Evolutionary conservation across 2,113 vertebrate species (phyloP), one percentile per base, ranked within the genome.

Genomic region (Pampusana beccarii): DNA sequence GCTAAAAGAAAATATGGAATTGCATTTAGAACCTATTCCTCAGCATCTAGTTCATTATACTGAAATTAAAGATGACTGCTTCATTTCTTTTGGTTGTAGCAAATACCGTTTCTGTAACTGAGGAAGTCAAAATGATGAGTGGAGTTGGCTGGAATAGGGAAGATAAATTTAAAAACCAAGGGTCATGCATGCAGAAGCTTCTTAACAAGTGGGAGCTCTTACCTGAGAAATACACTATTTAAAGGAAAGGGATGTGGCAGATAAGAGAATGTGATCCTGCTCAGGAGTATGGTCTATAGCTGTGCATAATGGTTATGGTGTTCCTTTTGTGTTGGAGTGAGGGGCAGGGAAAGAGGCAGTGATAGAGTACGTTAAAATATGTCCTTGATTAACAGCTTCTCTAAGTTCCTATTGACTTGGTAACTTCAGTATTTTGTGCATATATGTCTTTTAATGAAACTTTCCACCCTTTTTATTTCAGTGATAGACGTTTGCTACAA

Each of bases 401-500:
- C 2, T 89, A 24, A 92, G 48, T 91, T 69, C 58, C 38, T 60
- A 2, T 19, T 95, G 54, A 48, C 23, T 67, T 83, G 5, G 6
- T 90, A 74, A 44, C 23, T 26, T 24, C 36, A 82, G 34, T 17
- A 18, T 90, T 92, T 92, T 70, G 18, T 82, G 72, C 33, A 3
- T 65, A n/a, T 72, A 4, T 78, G 50, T 84, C 64, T 83, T 80
- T 83, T 86, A 71, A 46, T 84, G 44, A 94, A 92, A 83, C 75
- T 89, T 83, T 90, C 48, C 83, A 10, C 92, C 65, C 67, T 95
- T 95, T 97, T 31, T 95, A 70, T 98, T 97, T 93, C 97, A 99
- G 99, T 38, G 98, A 99, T 86, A 98, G 99, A 15, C 98, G 99
- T 89, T 97, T 99, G 95, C 98, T 99, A 62, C 99, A 99, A 97